phyloP scores from a whole-genome alignment of 2,888 invertebrate species.

The Rhodophaea formosa region DNA sequence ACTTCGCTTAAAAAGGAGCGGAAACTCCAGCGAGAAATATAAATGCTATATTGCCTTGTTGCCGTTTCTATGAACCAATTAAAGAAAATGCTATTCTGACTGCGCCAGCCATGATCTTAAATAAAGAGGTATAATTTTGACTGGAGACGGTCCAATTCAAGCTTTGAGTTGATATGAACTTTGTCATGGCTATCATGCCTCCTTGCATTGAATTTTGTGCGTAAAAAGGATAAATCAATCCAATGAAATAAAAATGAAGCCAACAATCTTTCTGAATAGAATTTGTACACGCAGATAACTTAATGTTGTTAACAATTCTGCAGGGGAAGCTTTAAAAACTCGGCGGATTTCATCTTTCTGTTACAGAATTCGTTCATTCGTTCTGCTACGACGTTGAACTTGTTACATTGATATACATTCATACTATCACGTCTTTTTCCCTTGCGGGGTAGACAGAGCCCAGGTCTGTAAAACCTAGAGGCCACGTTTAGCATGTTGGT shows the following conservation, averaged over 20 bases:
- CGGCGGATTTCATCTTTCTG: conserved; percentile 37
- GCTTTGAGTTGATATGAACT: too few species aligned
- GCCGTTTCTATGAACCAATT: conserved; percentile 7
- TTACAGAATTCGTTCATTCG: conserved; percentile 46
- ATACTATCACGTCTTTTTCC: too few species aligned
- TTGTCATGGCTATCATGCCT: too few species aligned
- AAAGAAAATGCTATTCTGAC: conserved; percentile 4
- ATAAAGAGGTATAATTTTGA: too few species aligned
- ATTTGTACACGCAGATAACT: conserved; percentile 18
- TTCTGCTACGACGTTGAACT: conserved; percentile 32
- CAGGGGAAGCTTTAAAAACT: conserved; percentile 7
- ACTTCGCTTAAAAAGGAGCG: background rate
- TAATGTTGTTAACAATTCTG: conserved; percentile 27
- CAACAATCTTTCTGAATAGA: background rate
- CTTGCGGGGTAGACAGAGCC: too few species aligned
- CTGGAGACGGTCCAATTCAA: too few species aligned
- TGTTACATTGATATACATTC: background rate
- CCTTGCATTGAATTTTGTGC: conserved; percentile 15
- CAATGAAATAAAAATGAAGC: background rate
- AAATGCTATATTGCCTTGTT: background rate
- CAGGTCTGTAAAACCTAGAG: too few species aligned
- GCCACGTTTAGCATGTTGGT: too few species aligned
- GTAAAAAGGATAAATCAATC: too few species aligned
- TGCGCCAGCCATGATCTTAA: background rate
- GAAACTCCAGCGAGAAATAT: background rate